A percentile compares a stretch with the other conserved stretches of the same genome.
phyloP scores from a whole-genome alignment of 2,888 invertebrate species.

The Pandemis heparana region DNA sequence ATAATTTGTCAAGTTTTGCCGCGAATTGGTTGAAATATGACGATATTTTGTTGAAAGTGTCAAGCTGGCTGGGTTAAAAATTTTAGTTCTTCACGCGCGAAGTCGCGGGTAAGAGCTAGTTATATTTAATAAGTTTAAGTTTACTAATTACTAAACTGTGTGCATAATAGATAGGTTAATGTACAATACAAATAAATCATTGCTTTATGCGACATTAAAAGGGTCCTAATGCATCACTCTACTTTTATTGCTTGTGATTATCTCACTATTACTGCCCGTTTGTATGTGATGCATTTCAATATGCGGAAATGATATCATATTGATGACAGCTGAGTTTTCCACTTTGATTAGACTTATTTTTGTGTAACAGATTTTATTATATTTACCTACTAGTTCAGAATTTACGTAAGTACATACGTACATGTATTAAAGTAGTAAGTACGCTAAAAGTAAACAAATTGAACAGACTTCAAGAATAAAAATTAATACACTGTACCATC shows the following conservation, averaged over 20 bases:
- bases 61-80: neutral
- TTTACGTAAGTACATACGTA: too few species aligned
- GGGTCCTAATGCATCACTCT: slow-evolving; percentile 1
- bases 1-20: too few species aligned
- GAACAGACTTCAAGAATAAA: too few species aligned
- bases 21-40: too few species aligned
- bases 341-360: neutral
- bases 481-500: too few species aligned
- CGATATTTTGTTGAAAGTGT: neutral
- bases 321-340: neutral
- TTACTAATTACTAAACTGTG: neutral
- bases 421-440: too few species aligned
- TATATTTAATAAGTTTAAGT: too few species aligned
- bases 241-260: slow-evolving; percentile 18
- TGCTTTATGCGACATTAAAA: slow-evolving; percentile 13
- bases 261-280: neutral
- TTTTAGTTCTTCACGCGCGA: too few species aligned
- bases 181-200: neutral
- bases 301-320: slow-evolving; percentile 11
- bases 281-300: slow-evolving; percentile 31
- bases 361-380: too few species aligned
- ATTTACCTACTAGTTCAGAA: too few species aligned
- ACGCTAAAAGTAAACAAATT: too few species aligned
- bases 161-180: neutral
- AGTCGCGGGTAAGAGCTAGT: too few species aligned